Percentiles rank a stretch among this genome's conserved stretches.
Conservation (phyloP, 2,113 vertebrate genomes). For the Sphaerodactylus townsendi region DNA sequence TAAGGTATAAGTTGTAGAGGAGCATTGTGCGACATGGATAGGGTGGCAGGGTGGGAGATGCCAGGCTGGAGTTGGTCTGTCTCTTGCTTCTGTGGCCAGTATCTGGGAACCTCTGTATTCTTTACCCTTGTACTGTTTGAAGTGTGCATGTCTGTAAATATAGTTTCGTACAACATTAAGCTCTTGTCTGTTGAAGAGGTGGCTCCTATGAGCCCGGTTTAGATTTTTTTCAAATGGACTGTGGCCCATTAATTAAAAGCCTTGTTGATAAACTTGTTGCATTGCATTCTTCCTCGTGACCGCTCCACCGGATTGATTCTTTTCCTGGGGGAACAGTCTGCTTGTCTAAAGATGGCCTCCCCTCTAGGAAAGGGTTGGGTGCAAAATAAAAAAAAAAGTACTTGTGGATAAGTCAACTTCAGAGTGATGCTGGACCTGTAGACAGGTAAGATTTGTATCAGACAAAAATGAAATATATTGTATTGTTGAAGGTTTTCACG, state of each 20-base stretch:
- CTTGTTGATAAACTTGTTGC: constrained; percentile 56
- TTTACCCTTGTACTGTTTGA: constrained; percentile 51
- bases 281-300: neutral
- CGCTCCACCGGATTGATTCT: neutral
- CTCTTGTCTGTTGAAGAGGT: constrained; percentile 51
- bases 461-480: too few relatives aligned
- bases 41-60: neutral
- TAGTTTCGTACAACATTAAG: constrained; percentile 77
- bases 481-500: too few relatives aligned
- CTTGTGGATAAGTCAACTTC: too few relatives aligned
- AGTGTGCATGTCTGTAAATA: constrained; percentile 80
- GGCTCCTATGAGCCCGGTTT: constrained; percentile 42
- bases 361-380: too few relatives aligned
- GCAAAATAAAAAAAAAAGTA: too few relatives aligned
- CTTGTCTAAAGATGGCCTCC: too few relatives aligned
- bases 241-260: constrained; percentile 69
- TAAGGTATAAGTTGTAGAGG: neutral
- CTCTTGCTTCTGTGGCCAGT: neutral
- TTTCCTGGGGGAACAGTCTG: too few relatives aligned
- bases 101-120: neutral
- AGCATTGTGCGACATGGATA: too few relatives aligned
- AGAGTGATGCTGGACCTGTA: too few relatives aligned
- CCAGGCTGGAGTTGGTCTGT: neutral
- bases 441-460: too few relatives aligned
- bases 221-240: constrained; percentile 62